These are phyloP conservation scores for Pristionchus arcanus DNA, from an alignment of 2,888 invertebrate species.

Conservation along the genomic window DNA sequence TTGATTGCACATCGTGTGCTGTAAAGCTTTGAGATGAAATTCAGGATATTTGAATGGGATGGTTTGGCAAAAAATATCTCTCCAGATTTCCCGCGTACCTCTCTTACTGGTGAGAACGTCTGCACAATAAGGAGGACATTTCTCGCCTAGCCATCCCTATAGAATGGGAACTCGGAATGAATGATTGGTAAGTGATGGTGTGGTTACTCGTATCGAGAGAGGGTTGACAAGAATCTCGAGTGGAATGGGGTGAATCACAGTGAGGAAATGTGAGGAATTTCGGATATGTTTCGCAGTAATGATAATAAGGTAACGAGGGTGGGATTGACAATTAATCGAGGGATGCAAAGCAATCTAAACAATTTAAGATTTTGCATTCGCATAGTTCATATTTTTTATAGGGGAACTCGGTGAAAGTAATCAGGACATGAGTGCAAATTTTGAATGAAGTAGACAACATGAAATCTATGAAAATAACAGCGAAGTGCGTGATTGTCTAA, in stretches of 20 bases:
- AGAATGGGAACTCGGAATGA: background rate
- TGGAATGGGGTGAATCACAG: background rate
- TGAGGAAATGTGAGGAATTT: background rate
- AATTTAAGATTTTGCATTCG: background rate
- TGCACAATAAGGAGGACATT: too few relatives aligned
- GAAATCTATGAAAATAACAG: background rate
- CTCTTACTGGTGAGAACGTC: too few relatives aligned
- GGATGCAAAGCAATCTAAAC: background rate
- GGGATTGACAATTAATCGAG: too few relatives aligned
- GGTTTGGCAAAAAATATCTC: too few relatives aligned
- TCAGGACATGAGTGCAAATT: too few relatives aligned
- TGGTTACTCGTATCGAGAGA: background rate
- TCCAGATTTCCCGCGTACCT: too few relatives aligned
- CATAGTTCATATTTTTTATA: too few relatives aligned
- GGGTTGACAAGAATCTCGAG: conserved; percentile 22
- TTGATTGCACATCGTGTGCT: background rate
- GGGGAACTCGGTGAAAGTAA: too few relatives aligned
- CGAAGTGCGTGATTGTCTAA: background rate
- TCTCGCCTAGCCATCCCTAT: too few relatives aligned
- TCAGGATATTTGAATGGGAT: background rate
- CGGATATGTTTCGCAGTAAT: background rate
- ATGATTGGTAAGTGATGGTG: conserved; percentile 15
- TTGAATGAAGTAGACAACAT: background rate
- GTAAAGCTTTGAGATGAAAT: conserved; percentile 14
- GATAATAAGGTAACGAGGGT: background rate